Base-by-base conservation (phyloP, 1,140 invertebrate genomes). In the Atta texana region DNA sequence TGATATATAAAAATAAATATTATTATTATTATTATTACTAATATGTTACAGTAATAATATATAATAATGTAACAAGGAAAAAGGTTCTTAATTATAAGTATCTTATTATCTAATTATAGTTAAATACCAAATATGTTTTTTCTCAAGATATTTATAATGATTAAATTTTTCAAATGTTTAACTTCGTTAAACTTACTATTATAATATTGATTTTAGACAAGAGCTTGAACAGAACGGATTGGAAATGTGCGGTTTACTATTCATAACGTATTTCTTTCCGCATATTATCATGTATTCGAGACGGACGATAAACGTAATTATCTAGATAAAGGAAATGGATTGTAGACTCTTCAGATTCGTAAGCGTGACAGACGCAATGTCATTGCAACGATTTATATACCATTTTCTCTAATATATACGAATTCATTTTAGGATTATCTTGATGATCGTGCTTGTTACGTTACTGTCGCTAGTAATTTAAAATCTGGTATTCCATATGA, bases 401-500 rank as follows among this genome's bases (percentile, higher is more conserved):
- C 1, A 14, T 84, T 59, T 1, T 12, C 14, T 39, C 8, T 59
- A 18, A 5, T 28, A 7, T 44, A 6, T 24, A 1, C 5, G 14
- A 57, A 66, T 53, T 53, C 68, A 49, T 92, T 92, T 21, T 61
- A 96, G 96, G 95, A 96, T 91, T 96, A 94, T 66, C 86, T 96
- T 8, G 96, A 96, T 86, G 95, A 94, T 24, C 91, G 95, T 69
- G 88, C 82, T 0, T 88, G 92, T n/a, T 96, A 93, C 82, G 95
- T 96, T 1, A 96, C 96, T 0, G 90, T 95, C n/a, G 92, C 95
- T 0, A 96, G 96, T 95, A 95, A 96, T 86, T 61, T 90, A 2
- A 68, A 88, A 90, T 68, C 91, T 93, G 66, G 89, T 84, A 90
- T 96, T 77, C 87, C 92, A 0, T 96, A 96, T 63, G 95, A 95